Base-by-base conservation (phyloP, 2,797 vertebrate species). In the Muraenolepis orangiensis region DNA sequence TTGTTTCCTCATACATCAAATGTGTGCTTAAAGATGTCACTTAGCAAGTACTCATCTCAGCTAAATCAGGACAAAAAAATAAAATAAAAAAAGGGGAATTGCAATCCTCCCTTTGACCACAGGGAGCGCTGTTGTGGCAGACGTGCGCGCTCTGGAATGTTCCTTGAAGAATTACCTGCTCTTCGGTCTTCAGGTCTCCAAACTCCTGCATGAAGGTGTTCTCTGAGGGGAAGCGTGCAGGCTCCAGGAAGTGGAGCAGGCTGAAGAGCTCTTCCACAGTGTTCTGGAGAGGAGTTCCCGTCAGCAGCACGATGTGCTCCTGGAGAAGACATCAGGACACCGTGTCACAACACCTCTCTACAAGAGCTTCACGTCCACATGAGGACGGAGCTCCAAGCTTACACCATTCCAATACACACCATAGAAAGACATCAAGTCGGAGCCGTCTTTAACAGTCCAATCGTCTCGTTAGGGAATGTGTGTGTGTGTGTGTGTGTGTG, bases 261-360 rank as follows among this genome's bases (percentile, higher is more conserved):
- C 98, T 99, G 81, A 99, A 99, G 23, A 99, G 93, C 84, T 99
- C 98, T 88, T 99, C 98, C 83, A 99, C 98, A 0, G 98, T 99
- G 89, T 99, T 99, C 91, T 99, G 98, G 71, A 99, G 95, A 5
- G 98, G 97, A 2, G 98, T 99, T n/a, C 98, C 98, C 0, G 98
- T 99, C 85, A 99, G 90, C 80, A 99, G 92, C 77, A 97, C 98
- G 84, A 99, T 99, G 88, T 99, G 96, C 81, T 99, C 97, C 98
- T 99, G 81, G 28, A 66, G 72, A 34, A 8, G 32, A 34, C 57
- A 26, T 6, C 11, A 23, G 23, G 23, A 64, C n/a, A 26, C 2
- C 23, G 2, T 13, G 4, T 26, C n/a, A 11, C 57, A 64, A 64
- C 57, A 26, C 57, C n/a, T n/a, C n/a, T n/a, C n/a, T n/a, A n/a